Evolutionary conservation across 2,888 invertebrate genomes (phyloP).

Genomic region (Patella depressa): DNA sequence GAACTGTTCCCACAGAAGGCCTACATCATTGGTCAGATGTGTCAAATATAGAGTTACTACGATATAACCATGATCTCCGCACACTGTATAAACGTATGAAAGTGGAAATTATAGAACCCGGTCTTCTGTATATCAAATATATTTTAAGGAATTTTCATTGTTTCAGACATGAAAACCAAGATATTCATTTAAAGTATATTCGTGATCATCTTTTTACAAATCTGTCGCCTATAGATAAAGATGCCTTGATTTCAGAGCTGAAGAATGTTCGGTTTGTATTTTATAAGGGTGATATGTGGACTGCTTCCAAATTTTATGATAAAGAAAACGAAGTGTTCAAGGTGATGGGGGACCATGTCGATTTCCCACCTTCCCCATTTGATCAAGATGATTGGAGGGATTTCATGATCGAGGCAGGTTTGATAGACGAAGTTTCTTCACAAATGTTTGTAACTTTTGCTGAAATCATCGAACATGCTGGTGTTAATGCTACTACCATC

Average conservation of each 20-base stretch:
- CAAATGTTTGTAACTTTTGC: slow-evolving; percentile 38
- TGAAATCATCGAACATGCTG: slow-evolving; percentile 24
- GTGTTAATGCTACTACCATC: slow-evolving; percentile 12
- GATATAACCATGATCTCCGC: slow-evolving; percentile 18
- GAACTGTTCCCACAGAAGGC: slow-evolving; percentile 19
- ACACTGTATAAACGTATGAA: slow-evolving; percentile 35
- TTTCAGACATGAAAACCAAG: slow-evolving; percentile 16
- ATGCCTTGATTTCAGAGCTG: slow-evolving; percentile 33
- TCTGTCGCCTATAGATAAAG: slow-evolving; percentile 16
- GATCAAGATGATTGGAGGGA: slow-evolving; percentile 15
- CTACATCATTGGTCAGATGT: slow-evolving; percentile 19
- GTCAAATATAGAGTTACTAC: slow-evolving; percentile 15
- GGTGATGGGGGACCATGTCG: slow-evolving; percentile 41
- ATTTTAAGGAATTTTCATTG: slow-evolving; percentile 30
- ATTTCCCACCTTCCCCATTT: slow-evolving; percentile 41
- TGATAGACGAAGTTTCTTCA: slow-evolving; percentile 28
- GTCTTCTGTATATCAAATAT: slow-evolving; percentile 31
- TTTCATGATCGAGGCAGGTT: slow-evolving; percentile 33
- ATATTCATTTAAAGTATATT: slow-evolving; percentile 26
- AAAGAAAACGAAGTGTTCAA: slow-evolving; percentile 42
- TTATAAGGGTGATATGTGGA: slow-evolving; percentile 35
- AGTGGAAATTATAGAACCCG: slow-evolving; percentile 16
- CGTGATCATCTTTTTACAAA: slow-evolving; percentile 13
- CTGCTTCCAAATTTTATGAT: slow-evolving; percentile 47
- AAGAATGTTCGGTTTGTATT: slow-evolving; percentile 35